Evolutionary conservation across 2,113 vertebrate species (phyloP), one percentile per base, ranked within the genome.

Genomic region (Gasterosteus aculeatus): DNA sequence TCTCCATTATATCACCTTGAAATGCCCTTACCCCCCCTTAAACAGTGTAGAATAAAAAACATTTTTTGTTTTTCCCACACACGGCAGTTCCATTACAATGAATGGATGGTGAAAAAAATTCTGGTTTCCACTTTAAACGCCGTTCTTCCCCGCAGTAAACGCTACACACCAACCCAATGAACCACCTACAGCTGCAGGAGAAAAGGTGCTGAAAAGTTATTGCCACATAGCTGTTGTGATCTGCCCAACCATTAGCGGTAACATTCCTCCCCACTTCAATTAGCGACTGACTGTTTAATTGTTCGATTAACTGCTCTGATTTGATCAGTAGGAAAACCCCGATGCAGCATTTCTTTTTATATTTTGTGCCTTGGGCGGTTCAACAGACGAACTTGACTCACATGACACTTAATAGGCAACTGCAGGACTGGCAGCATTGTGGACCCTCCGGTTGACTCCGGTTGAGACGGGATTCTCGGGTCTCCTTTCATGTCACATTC

Each of bases 51-150:
- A 26, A 26, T 26, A 26, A 26, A 26, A 26, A 26, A 26, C 22
- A 26, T 26, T 26, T 26, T 26, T 26, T 26, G 22, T 26, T 26
- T 26, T 26, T 26, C 22, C 22, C 22, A 26, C 22, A 26, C 22
- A 26, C 22, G 22, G 22, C 22, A 26, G 22, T 26, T 26, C 22
- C 22, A 26, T 26, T 26, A 26, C 22, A 26, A 26, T 26, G 1
- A 92, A 92, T 87, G 84, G 77, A 91, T 92, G 22, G 22, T 26
- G 22, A 88, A 88, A 86, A 86, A 89, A 91, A 91, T 91, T 92
- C 88, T 91, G 86, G 87, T 88, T 26, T 91, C 75, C 65, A 84
- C 71, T 87, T 84, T 84, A 71, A 75, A 38, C 42, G 0, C 58
- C 33, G 62, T 65, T 53, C 77, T 81, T 87, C 80, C 85, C 59